These are phyloP conservation scores for Carassius carassius DNA, from an alignment of 2,113 vertebrate species.

Conservation along the genomic window DNA sequence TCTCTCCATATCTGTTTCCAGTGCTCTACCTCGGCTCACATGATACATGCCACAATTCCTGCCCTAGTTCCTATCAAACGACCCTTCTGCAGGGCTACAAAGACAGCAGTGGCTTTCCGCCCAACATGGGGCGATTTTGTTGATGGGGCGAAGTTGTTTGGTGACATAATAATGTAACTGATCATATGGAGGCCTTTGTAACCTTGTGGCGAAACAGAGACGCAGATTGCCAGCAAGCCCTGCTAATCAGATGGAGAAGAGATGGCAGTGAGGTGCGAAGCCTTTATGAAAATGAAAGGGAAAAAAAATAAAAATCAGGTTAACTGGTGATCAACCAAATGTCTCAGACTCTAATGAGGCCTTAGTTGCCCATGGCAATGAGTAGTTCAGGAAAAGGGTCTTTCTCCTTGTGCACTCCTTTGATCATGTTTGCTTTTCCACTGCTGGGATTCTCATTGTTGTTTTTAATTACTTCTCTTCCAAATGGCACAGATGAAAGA, in stretches of 20 bases:
- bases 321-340: conserved; percentile 98
- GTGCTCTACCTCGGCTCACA: conserved; percentile 52
- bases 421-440: conserved; percentile 88
- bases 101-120: conserved; percentile 37
- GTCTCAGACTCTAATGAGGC: conserved; percentile 94
- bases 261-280: conserved; percentile 81
- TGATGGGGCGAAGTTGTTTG: conserved; percentile 59
- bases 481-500: conserved; percentile 97
- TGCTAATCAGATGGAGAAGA: conserved; percentile 79
- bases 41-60: conserved; percentile 52
- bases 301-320: conserved; percentile 86
- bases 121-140: conserved; percentile 47
- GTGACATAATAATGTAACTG: conserved; percentile 65
- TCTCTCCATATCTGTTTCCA: conserved; percentile 60
- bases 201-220: conserved; percentile 77
- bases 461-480: conserved; percentile 98
- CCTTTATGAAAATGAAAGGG: conserved; percentile 85
- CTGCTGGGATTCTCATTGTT: conserved; percentile 90
- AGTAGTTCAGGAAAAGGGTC: conserved; percentile 84
- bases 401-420: conserved; percentile 87
- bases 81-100: conserved; percentile 52
- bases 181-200: conserved; percentile 75
- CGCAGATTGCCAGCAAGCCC: conserved; percentile 83
- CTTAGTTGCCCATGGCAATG: conserved; percentile 85
- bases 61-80: conserved; percentile 52